Percentiles rank a stretch among this genome's conserved stretches.
phyloP scores from a whole-genome alignment of 2,888 invertebrate genomes.

The Hydrotaea cyrtoneurina region DNA sequence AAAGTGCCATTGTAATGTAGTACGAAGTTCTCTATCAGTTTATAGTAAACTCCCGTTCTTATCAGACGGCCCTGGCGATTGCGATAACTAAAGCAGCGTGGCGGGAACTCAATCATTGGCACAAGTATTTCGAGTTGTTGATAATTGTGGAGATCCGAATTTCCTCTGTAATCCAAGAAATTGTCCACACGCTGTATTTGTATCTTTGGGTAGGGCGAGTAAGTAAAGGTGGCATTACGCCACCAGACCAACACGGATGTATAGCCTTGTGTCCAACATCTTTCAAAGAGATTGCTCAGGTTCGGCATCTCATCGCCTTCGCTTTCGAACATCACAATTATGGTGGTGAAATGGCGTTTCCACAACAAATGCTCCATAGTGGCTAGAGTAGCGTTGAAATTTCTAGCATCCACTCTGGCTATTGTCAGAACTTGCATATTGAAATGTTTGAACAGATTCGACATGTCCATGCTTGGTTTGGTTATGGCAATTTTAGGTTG shows the following conservation, averaged over 20 bases:
- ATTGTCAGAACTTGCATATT: conserved; percentile 18
- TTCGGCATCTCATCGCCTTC: neutral
- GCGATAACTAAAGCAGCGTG: conserved; percentile 55
- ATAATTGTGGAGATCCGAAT: conserved; percentile 66
- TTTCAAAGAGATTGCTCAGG: conserved; percentile 58
- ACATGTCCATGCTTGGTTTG: neutral
- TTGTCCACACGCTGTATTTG: conserved; percentile 54
- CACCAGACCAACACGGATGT: conserved; percentile 67
- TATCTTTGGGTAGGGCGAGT: conserved; percentile 70
- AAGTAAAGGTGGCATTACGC: conserved; percentile 65
- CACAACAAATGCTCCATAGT: conserved; percentile 42
- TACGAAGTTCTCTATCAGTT: conserved; percentile 69
- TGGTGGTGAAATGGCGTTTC: conserved; percentile 59
- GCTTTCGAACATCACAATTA: conserved; percentile 68
- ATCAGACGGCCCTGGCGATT: conserved; percentile 63
- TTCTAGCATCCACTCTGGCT: neutral
- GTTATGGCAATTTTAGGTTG: neutral
- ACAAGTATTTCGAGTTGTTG: conserved; percentile 64
- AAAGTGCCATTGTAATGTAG: conserved; percentile 70
- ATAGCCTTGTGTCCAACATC: conserved; percentile 71
- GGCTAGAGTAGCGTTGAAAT: neutral
- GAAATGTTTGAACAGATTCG: neutral
- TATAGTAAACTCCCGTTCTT: conserved; percentile 71
- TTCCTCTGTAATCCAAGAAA: conserved; percentile 56
- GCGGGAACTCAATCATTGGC: conserved; percentile 29